Evolutionary conservation across 2,888 invertebrate genomes (phyloP), one percentile per base, ranked within the genome.

Genomic region (Himalopsyche kuldschensis): DNA sequence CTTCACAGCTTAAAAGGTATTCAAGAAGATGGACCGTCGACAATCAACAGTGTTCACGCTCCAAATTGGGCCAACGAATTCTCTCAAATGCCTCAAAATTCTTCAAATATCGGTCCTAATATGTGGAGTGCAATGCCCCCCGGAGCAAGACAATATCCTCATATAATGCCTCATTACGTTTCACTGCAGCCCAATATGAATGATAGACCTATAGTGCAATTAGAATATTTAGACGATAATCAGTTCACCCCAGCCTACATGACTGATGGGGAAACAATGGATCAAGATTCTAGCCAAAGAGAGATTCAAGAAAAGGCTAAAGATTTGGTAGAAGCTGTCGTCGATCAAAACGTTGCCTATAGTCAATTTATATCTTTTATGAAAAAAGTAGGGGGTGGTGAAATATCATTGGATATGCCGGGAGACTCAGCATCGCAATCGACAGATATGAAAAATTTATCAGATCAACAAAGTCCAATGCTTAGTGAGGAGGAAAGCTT

Each of bases 291-390:
- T 75, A 20, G 46, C 24, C 77, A 90, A 88, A 89, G 90, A 84
- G 90, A 92, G 88, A 90, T 93, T 3, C 91, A 91, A 88, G 90
- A 92, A 80, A 92, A 92, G 87, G 93, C 93, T 11, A 91, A 92
- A 86, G 94, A 94, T 87, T 91, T 94, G 88, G 92, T 93, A 35
- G 89, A 90, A 78, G 90, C 93, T 77, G 92, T 93, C 3, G 91
- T 92, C 87, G 94, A 95, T 90, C 93, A 94, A 86, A 94, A 95
- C 88, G 92, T 95, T 87, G 94, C 94, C 30, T 95, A 95, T 88
- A 96, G 95, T 81, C 92, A 96, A 92, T 97, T 97, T 88, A 95
- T 96, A 95, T 95, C 94, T 88, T 97, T 96, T 88, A 96, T 97
- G 94, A 94, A 94, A 88, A 94, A 94, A 90, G 94, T 96, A 84